A percentile compares a stretch with the other conserved stretches of the same genome.
Evolutionary conservation across 1,140 invertebrate genomes (phyloP).

Genomic region (Tribolium castaneum): DNA sequence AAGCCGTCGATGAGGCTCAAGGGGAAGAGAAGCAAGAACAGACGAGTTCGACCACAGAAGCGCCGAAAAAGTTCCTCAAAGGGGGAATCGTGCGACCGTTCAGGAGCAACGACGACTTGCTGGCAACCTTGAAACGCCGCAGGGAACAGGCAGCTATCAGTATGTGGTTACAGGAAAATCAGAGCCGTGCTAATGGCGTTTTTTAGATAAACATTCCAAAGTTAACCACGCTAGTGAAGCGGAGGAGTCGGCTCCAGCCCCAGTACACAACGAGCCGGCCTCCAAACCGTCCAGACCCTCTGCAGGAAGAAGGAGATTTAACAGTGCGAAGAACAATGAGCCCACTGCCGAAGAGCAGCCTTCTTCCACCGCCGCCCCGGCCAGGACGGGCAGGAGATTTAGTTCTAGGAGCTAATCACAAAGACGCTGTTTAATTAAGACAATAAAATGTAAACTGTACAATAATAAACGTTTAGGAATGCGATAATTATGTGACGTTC

Average conservation of each 20-base stretch:
- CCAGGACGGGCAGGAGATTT: constrained; percentile 59
- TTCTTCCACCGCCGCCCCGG: constrained; percentile 52
- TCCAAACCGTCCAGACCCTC: constrained; percentile 34
- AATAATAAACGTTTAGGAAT: constrained; percentile 17
- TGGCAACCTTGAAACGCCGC: constrained; percentile 76
- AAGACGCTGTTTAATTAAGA: constrained; percentile 12
- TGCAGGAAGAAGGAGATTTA: constrained; percentile 51
- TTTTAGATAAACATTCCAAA: constrained; percentile 49
- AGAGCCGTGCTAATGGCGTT: background rate
- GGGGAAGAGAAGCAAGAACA: constrained; percentile 64
- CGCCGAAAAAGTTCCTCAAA: constrained; percentile 70
- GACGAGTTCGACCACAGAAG: constrained; percentile 72
- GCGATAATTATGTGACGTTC: constrained; percentile 9
- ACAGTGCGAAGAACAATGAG: constrained; percentile 51
- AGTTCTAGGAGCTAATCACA: constrained; percentile 54
- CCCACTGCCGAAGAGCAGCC: constrained; percentile 43
- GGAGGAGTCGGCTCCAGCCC: constrained; percentile 46
- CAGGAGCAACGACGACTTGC: constrained; percentile 78
- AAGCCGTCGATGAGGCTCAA: constrained; percentile 62
- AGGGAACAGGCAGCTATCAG: constrained; percentile 67
- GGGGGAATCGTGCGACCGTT: constrained; percentile 74
- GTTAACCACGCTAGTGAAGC: constrained; percentile 38
- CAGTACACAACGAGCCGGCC: constrained; percentile 37
- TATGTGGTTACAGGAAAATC: constrained; percentile 46
- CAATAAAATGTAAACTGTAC: background rate